Percentiles rank a stretch among this genome's conserved stretches.
Conservation (phyloP, 2,797 vertebrate genomes). For the Acropternis orthonyx region DNA sequence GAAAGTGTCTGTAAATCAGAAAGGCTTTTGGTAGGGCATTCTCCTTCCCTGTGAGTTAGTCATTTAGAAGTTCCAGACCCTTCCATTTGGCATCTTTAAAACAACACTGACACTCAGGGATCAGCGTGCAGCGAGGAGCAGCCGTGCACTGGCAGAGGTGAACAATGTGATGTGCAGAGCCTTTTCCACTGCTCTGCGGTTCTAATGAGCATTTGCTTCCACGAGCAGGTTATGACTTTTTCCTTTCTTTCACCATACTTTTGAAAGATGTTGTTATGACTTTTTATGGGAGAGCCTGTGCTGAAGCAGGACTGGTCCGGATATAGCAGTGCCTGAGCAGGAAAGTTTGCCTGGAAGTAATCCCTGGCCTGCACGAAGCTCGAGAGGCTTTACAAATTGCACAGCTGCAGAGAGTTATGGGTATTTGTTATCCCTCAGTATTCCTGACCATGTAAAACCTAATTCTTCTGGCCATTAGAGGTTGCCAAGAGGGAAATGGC, state of each 20-base stretch:
- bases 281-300: neutral
- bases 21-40: neutral
- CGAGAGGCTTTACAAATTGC: constrained; percentile 53
- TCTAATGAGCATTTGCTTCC: neutral
- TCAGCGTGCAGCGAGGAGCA: neutral
- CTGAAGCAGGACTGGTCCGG: neutral
- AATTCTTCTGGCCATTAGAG: constrained; percentile 59
- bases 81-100: neutral
- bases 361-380: neutral
- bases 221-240: neutral
- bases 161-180: fast-evolving
- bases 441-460: constrained; percentile 56
- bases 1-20: neutral
- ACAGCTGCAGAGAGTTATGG: constrained; percentile 58
- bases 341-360: constrained; percentile 19
- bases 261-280: neutral
- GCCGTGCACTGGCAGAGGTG: neutral
- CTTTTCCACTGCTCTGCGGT: neutral
- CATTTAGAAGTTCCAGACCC: neutral
- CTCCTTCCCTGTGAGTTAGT: neutral
- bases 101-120: neutral
- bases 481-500: constrained; percentile 62
- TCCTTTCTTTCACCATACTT: neutral
- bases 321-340: neutral
- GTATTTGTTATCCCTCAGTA: constrained; percentile 45